phyloP scores from a whole-genome alignment of 2,797 vertebrate genomes.

The Pempheris klunzingeri region DNA sequence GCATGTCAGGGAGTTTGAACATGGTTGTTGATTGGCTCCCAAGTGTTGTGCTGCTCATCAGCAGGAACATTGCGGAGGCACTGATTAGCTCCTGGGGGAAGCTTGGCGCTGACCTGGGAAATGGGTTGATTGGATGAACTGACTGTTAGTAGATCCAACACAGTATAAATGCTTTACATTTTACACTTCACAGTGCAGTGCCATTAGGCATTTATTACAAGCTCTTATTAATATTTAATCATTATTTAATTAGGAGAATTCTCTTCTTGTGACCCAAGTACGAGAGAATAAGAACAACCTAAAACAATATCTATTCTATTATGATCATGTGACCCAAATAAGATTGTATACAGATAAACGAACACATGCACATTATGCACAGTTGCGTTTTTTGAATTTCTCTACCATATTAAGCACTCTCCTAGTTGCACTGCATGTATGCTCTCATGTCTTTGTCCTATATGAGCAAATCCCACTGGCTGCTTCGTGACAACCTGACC shows the following conservation, averaged over 20 bases:
- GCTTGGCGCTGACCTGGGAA: slow-evolving; percentile 42
- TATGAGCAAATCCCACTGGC: slow-evolving; percentile 46
- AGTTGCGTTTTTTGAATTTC: not conserved
- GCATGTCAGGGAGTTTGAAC: slow-evolving; percentile 43
- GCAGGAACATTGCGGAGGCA: slow-evolving; percentile 47
- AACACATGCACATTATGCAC: not conserved
- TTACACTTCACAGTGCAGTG: not conserved
- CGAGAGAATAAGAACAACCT: not conserved
- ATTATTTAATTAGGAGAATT: not conserved
- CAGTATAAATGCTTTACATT: not conserved
- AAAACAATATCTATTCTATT: not conserved
- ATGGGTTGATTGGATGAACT: slow-evolving; percentile 23
- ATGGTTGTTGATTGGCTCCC: slow-evolving; percentile 62
- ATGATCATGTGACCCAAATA: slow-evolving; percentile 9
- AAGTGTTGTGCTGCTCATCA: slow-evolving; percentile 55
- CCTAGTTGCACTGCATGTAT: not conserved
- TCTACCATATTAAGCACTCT: not conserved
- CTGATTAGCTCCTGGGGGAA: slow-evolving; percentile 71
- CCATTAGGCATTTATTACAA: too few species aligned
- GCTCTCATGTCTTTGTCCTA: slow-evolving; percentile 40
- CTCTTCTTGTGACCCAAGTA: not conserved
- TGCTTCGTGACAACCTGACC: slow-evolving; percentile 47
- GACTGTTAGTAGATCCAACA: not conserved
- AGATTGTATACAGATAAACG: not conserved
- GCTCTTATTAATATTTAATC: not conserved